Conservation (phyloP, 1,140 invertebrate species). For the Drosophila sulfurigaster region DNA sequence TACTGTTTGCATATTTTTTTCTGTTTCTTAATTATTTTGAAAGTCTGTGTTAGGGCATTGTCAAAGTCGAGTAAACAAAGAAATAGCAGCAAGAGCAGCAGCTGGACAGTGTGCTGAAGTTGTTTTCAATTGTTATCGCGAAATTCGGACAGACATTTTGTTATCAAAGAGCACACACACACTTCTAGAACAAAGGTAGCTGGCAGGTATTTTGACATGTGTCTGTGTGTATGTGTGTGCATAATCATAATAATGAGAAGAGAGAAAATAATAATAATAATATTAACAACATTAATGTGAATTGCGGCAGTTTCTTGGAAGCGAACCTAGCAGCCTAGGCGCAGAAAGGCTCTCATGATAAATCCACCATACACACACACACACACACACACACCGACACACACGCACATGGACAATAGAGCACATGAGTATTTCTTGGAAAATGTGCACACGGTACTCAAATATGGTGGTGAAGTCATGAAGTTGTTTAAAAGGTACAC, state of each 20-base stretch:
- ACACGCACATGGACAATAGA: constrained; percentile 9
- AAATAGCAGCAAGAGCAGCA: too few species aligned
- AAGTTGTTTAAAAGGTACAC: constrained; percentile 58
- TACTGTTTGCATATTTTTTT: too few species aligned
- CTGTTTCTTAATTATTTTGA: too few species aligned
- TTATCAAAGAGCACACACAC: constrained; percentile 12
- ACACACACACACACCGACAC: too few species aligned
- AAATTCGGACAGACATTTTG: constrained; percentile 20
- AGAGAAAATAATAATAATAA: constrained; percentile 63
- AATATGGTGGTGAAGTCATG: constrained; percentile 69
- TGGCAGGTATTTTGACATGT: not conserved
- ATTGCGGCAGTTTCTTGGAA: constrained; percentile 68
- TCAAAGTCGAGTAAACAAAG: not conserved
- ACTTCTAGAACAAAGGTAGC: not conserved
- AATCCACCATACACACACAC: constrained; percentile 47
- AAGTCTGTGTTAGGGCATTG: not conserved
- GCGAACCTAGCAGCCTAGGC: constrained; percentile 8
- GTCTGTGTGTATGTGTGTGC: not conserved
- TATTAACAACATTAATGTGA: constrained; percentile 77
- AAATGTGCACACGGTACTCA: constrained; percentile 67
- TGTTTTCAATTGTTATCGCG: constrained; percentile 30
- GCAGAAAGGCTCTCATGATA: constrained; percentile 57
- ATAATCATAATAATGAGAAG: constrained; percentile 33
- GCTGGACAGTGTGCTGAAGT: not conserved
- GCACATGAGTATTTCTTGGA: constrained; percentile 64